Evolutionary conservation across 2,888 invertebrate genomes (phyloP).

Genomic region (Drosophila anomalata): DNA sequence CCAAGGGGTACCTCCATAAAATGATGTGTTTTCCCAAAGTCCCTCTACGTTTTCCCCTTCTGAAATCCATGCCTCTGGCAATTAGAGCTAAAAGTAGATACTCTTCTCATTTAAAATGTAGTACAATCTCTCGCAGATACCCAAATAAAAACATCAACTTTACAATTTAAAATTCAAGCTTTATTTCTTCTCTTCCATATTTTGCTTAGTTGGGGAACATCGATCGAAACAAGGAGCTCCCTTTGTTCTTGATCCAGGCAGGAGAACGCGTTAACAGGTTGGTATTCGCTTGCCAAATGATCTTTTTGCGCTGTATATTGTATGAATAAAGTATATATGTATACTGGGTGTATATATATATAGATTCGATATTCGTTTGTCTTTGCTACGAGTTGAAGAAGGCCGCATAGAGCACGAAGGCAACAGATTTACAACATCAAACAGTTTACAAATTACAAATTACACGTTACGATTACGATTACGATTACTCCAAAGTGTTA

Average conservation of each 20-base stretch:
- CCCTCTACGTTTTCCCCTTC: too few relatives aligned
- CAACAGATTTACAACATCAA: slow-evolving; percentile 80
- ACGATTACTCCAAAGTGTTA: slow-evolving; percentile 22
- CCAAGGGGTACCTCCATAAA: too few relatives aligned
- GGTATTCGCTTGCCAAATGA: slow-evolving; percentile 23
- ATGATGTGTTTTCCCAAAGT: too few relatives aligned
- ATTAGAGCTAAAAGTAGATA: too few relatives aligned
- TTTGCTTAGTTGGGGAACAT: neutral
- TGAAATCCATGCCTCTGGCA: too few relatives aligned
- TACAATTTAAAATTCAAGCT: slow-evolving; percentile 6
- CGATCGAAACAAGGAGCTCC: neutral
- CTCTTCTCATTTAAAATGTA: too few relatives aligned
- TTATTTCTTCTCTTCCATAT: neutral
- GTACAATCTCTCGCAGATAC: too few relatives aligned
- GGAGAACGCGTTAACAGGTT: slow-evolving; percentile 54
- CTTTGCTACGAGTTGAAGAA: slow-evolving; percentile 67
- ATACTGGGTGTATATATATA: slow-evolving; percentile 14
- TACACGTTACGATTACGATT: slow-evolving; percentile 18
- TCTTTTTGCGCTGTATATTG: slow-evolving; percentile 39
- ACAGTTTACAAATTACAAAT: slow-evolving; percentile 46
- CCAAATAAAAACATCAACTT: neutral
- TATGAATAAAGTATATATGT: slow-evolving; percentile 33
- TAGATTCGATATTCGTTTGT: slow-evolving; percentile 51
- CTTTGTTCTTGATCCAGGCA: slow-evolving; percentile 40
- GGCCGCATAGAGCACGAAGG: slow-evolving; percentile 79